phyloP scores from a whole-genome alignment of 2,113 vertebrate species.

The Connochaetes taurinus region DNA sequence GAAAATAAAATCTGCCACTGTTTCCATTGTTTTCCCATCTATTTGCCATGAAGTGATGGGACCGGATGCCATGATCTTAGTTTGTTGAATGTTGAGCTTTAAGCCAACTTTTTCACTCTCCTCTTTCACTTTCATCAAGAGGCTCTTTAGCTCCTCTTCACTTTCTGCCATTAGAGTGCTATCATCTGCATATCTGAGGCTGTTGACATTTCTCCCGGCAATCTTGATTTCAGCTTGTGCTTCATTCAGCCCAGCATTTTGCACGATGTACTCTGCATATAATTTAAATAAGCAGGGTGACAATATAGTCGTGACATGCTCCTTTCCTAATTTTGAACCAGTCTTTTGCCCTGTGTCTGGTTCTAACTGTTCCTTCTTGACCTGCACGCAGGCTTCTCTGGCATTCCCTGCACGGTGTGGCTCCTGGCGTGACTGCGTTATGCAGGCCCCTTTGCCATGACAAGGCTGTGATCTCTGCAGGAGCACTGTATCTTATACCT shows the following conservation, averaged over 20 bases:
- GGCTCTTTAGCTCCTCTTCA: not conserved
- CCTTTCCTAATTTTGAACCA: not conserved
- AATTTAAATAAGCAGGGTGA: not conserved
- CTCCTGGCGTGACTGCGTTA: not conserved
- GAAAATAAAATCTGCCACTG: not conserved
- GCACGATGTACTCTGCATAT: not conserved
- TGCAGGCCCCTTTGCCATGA: not conserved
- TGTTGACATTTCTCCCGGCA: not conserved
- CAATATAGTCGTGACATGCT: not conserved
- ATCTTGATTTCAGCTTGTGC: not conserved
- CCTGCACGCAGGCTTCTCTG: not conserved
- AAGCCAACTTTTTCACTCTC: not conserved
- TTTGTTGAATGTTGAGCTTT: not conserved
- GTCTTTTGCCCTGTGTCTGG: not conserved
- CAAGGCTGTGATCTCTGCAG: not conserved
- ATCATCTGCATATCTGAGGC: not conserved
- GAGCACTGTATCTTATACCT: not conserved
- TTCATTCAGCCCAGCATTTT: not conserved
- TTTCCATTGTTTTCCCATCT: not conserved
- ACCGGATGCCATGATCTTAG: not conserved
- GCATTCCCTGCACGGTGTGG: accelerated
- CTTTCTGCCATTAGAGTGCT: not conserved
- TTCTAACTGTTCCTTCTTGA: not conserved
- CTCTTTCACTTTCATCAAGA: not conserved
- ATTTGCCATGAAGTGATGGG: not conserved